phyloP scores from a whole-genome alignment of 2,797 vertebrate species.

The Mareca strepera region DNA sequence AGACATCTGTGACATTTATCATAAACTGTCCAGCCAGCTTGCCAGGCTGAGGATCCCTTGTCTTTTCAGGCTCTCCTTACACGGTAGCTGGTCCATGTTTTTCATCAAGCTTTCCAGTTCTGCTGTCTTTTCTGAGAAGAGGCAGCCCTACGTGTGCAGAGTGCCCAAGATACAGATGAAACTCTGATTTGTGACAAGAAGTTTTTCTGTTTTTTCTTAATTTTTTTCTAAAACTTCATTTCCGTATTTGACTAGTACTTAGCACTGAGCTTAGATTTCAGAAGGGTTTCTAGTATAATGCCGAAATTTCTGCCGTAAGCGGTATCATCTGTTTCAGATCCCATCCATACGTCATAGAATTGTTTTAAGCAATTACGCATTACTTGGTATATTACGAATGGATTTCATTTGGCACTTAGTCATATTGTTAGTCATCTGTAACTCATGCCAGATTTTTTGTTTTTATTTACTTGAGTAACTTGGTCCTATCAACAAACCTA shows the following conservation, averaged over 20 bases:
- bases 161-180: background rate
- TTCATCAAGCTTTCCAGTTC: background rate
- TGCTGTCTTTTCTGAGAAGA: background rate
- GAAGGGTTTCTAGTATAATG: background rate
- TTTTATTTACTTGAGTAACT: background rate
- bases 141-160: background rate
- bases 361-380: background rate
- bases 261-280: background rate
- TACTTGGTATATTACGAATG: background rate
- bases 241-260: background rate
- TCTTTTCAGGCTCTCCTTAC: background rate
- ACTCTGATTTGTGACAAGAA: background rate
- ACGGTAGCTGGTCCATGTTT: background rate
- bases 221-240: background rate
- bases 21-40: background rate
- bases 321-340: background rate
- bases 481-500: background rate
- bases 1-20: background rate
- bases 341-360: background rate
- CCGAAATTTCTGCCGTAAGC: fast-evolving
- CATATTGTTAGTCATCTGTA: background rate
- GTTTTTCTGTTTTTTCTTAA: background rate
- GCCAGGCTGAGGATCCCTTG: background rate
- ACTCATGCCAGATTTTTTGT: background rate
- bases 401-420: background rate